These are phyloP conservation scores for Lordiphosa fenestrarum DNA, from an alignment of 2,888 invertebrate genomes.

Conservation along the genomic window DNA sequence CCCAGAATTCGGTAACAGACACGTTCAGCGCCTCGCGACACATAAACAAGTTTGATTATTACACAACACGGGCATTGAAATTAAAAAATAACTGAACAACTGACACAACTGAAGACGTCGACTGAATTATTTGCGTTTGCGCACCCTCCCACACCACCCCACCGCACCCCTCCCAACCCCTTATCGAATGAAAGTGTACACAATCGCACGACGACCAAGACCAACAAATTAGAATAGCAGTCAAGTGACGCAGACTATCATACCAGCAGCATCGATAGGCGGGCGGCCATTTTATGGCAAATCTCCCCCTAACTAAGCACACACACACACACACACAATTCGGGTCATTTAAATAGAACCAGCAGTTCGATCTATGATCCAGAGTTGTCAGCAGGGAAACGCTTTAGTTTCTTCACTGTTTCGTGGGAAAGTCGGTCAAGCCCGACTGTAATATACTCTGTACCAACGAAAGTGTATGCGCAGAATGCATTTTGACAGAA, in stretches of 20 bases:
- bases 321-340: too few species aligned
- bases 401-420: too few species aligned
- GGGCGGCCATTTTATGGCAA: conserved; percentile 27
- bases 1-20: conserved; percentile 70
- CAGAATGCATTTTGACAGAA: too few species aligned
- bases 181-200: conserved; percentile 68
- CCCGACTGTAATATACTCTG: too few species aligned
- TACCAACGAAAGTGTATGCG: too few species aligned
- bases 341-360: too few species aligned
- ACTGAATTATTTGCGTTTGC: conserved; percentile 57
- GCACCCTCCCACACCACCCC: too few species aligned
- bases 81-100: conserved; percentile 56
- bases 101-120: conserved; percentile 38
- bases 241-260: conserved; percentile 2
- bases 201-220: conserved; percentile 37
- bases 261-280: conserved; percentile 1
- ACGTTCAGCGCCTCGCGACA: conserved; percentile 50
- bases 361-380: too few species aligned
- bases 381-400: too few species aligned
- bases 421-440: too few species aligned
- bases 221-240: conserved; percentile 67
- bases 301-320: too few species aligned
- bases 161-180: conserved; percentile 26
- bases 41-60: conserved; percentile 72
- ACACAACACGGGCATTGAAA: conserved; percentile 71